Evolutionary conservation across 2,113 vertebrate species (phyloP), one percentile per base, ranked within the genome.

Genomic region (Megaceryle torquata): DNA sequence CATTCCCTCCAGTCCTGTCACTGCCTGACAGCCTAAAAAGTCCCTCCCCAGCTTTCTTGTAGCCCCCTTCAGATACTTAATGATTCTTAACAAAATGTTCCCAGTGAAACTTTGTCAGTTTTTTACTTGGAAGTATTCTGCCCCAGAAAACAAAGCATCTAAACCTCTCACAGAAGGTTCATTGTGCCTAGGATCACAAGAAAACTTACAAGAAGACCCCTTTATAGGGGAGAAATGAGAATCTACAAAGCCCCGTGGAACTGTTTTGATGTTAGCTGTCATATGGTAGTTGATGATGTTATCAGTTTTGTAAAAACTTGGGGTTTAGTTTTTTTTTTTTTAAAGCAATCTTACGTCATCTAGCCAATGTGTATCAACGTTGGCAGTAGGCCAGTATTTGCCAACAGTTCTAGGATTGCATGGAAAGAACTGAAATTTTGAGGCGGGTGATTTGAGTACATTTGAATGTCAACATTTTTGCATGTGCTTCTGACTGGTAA

Each of bases 311-410:
- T 43, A 18, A 71, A 86, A 94, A 88, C 76, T 77, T 70, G 39
- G 17, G 22, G 3, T 84, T 82, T 84, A 56, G 56, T 53, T 89
- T 95, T 44, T 13, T 16, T 16, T 44, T 51, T 51, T 51, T 91
- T 76, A 75, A 72, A 91, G 86, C 64, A 96, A 63, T 88, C 90
- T 92, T 95, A 84, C 94, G 88, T 86, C 31, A 39, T 90, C 54
- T 82, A 69, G 91, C 54, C 65, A 79, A 15, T 82, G 60, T 96
- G 72, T 93, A 81, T 89, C 91, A 91, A 82, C 48, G 1, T 75
- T 97, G 95, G 93, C 95, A 84, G 90, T 15, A 81, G 79, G 90
- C 93, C 93, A 94, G 44, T 71, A 19, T 93, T 95, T 96, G 85
- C 67, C 82, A 75, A 69, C 84, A 76, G 61, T 76, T 90, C 93